Percentiles rank a stretch among this genome's conserved stretches.
Conservation (phyloP, 2,113 vertebrate species). For the Lepus americanus region DNA sequence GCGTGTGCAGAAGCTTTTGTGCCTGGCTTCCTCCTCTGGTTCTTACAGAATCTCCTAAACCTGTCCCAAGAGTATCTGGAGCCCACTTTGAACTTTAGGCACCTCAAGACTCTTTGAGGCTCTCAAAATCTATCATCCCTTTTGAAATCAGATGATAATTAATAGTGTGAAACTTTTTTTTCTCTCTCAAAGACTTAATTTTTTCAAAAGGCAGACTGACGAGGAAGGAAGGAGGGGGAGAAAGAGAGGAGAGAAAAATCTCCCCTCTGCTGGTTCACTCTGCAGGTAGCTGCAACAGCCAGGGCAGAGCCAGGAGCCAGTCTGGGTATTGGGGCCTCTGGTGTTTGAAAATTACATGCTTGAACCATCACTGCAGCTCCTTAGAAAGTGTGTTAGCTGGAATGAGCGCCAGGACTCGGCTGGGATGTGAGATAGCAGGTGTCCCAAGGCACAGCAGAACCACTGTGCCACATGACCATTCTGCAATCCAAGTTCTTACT, state of each 20-base stretch:
- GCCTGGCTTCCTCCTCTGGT: neutral
- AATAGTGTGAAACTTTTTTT: neutral
- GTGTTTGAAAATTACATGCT: slow-evolving; percentile 50
- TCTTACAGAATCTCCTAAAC: neutral
- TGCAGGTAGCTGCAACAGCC: too few relatives aligned
- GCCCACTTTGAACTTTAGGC: neutral
- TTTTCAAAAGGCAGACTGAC: too few relatives aligned
- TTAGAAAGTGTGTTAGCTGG: too few relatives aligned
- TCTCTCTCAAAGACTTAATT: too few relatives aligned
- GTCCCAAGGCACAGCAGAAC: too few relatives aligned
- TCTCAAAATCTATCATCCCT: slow-evolving; percentile 3
- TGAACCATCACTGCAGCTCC: neutral
- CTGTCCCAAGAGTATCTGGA: neutral
- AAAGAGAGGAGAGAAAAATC: too few relatives aligned
- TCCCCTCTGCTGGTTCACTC: too few relatives aligned
- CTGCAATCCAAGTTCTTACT: neutral
- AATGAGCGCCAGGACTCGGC: too few relatives aligned
- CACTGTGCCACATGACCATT: too few relatives aligned
- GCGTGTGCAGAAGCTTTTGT: neutral
- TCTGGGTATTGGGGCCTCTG: neutral
- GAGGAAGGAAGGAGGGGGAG: too few relatives aligned
- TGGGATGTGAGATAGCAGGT: too few relatives aligned
- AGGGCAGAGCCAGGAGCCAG: too few relatives aligned
- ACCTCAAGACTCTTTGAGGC: neutral
- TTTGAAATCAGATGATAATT: neutral